A percentile compares a stretch with the other conserved stretches of the same genome.
Conservation (phyloP, 1,140 invertebrate species). For the Pogonomyrmex californicus region DNA sequence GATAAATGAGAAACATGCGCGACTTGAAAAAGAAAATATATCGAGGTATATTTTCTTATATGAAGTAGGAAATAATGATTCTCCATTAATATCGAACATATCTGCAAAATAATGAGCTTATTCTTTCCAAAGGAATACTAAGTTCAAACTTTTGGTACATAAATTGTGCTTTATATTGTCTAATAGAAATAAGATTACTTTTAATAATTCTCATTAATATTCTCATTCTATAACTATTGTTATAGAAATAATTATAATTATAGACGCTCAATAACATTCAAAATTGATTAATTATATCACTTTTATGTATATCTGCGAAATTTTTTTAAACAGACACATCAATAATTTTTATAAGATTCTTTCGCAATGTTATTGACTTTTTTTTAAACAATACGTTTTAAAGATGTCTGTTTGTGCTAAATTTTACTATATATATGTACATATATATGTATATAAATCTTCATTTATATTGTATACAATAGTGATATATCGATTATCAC, state of each 20-base stretch:
- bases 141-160: not conserved
- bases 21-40: not conserved
- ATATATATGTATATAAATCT: not conserved
- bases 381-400: not conserved
- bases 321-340: slow-evolving; percentile 8
- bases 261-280: not conserved
- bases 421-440: not conserved
- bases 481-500: slow-evolving; percentile 28
- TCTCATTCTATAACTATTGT: not conserved
- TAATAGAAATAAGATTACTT: not conserved
- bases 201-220: not conserved
- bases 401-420: not conserved
- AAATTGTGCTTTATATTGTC: not conserved
- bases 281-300: not conserved
- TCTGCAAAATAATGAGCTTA: slow-evolving; percentile 18
- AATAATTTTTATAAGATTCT: not conserved
- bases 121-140: not conserved
- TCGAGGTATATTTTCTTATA: not conserved
- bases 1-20: slow-evolving; percentile 18
- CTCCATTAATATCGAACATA: not conserved
- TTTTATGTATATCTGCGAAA: not conserved
- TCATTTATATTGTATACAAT: not conserved
- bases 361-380: not conserved
- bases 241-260: not conserved
- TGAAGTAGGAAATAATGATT: slow-evolving; percentile 13